Evolutionary conservation across 2,888 invertebrate species (phyloP).

Genomic region (Petrolisthes cinctipes): DNA sequence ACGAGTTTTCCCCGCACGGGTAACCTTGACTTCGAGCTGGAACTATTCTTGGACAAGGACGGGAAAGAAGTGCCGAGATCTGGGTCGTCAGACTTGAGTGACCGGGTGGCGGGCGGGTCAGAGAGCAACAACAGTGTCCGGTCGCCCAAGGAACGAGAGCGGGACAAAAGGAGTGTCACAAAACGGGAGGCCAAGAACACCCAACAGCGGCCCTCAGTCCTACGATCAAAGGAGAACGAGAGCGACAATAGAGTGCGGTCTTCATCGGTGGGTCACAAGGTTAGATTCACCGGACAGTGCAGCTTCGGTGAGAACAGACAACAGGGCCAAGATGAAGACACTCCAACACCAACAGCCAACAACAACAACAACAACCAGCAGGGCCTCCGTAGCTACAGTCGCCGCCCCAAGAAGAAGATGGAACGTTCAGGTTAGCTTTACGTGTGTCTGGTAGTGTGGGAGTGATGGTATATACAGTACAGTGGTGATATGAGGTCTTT

Average conservation of each 20-base stretch:
- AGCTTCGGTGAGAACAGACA: constrained; percentile 16
- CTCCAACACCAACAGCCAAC: not conserved
- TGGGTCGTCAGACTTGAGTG: not conserved
- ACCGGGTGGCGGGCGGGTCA: not conserved
- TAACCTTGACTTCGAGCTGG: constrained; percentile 35
- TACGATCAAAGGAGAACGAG: constrained; percentile 17
- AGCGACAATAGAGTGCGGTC: constrained; percentile 26
- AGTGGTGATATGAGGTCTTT: not conserved
- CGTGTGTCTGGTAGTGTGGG: not conserved
- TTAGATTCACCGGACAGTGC: constrained; percentile 42
- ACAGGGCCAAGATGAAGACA: not conserved
- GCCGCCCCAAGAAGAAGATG: constrained; percentile 10
- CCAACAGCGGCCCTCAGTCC: constrained; percentile 13
- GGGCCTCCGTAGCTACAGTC: constrained; percentile 7
- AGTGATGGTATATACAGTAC: not conserved
- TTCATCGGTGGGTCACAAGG: constrained; percentile 45
- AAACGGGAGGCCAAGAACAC: not conserved
- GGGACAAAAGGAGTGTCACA: not conserved
- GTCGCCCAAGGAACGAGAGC: not conserved
- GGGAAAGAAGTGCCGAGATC: not conserved
- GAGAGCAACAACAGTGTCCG: not conserved
- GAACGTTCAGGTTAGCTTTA: constrained; percentile 36
- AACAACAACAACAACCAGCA: not conserved
- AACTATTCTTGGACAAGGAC: constrained; percentile 19
- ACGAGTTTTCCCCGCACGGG: not conserved